phyloP scores from a whole-genome alignment of 2,797 vertebrate genomes.

The Leucoraja ocellata region DNA sequence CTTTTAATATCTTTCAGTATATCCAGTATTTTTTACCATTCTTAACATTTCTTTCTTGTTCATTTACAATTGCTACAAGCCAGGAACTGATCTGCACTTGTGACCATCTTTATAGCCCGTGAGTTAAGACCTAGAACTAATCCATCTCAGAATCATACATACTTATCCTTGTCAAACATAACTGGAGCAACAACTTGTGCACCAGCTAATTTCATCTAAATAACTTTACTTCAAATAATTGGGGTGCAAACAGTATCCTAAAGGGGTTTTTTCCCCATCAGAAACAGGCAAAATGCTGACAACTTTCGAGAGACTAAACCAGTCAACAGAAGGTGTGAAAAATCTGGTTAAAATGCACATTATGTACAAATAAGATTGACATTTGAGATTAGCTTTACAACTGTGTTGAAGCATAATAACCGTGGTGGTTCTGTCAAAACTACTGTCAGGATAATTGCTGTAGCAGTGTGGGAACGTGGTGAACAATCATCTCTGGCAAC shows the following conservation, averaged over 20 bases:
- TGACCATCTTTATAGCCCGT: not conserved
- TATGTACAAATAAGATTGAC: slow-evolving; percentile 14
- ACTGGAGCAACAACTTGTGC: not conserved
- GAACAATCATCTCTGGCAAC: not conserved
- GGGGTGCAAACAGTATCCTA: not conserved
- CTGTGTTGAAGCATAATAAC: not conserved
- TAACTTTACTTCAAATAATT: not conserved
- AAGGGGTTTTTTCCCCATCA: not conserved
- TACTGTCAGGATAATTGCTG: slow-evolving; percentile 22
- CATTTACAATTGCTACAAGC: not conserved
- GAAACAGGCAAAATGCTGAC: not conserved
- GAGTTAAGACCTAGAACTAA: not conserved
- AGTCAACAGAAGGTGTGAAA: slow-evolving; percentile 13
- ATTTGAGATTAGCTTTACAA: slow-evolving; percentile 3
- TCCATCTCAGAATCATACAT: not conserved
- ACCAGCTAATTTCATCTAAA: not conserved
- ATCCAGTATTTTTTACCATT: not conserved
- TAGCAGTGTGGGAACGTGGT: not conserved
- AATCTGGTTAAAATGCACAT: not conserved
- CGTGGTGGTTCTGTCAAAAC: not conserved
- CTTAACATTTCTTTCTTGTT: not conserved
- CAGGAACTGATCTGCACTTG: not conserved
- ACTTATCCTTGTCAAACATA: not conserved
- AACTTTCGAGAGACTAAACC: not conserved
- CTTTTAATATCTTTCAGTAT: not conserved